Percentiles rank a stretch among this genome's conserved stretches.
Conservation (phyloP, 2,888 invertebrate species). For the Empis stercorea region DNA sequence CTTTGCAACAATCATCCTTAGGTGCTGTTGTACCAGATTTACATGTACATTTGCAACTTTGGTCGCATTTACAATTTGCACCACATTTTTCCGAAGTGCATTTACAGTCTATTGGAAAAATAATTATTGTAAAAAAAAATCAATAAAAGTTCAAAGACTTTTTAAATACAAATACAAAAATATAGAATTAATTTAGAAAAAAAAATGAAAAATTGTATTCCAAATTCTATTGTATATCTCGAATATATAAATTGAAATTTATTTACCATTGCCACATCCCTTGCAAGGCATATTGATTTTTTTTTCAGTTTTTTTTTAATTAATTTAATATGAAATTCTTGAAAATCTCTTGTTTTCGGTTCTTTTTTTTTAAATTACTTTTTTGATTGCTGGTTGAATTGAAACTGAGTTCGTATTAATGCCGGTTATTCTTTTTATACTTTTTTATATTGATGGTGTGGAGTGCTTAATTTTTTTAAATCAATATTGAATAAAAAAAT, state of each 20-base stretch:
- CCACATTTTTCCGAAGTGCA: conserved; percentile 15
- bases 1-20: not conserved
- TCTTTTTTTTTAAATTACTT: not conserved
- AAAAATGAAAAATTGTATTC: no score
- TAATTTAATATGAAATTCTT: not conserved
- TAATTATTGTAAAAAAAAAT: no score
- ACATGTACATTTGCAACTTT: conserved; percentile 5
- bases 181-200: not conserved
- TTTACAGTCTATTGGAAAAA: conserved; percentile 16
- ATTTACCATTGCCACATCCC: conserved; percentile 11
- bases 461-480: not conserved
- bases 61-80: conserved; percentile 14
- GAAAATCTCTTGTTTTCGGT: not conserved
- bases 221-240: no score
- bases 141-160: not conserved
- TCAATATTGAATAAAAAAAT: no score
- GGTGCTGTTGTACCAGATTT: not conserved
- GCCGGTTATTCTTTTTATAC: not conserved
- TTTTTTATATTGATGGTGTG: not conserved
- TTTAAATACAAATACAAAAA: not conserved
- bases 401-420: not conserved
- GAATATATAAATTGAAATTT: no score
- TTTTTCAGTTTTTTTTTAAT: conserved; percentile 2
- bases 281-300: conserved; percentile 7
- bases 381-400: not conserved